phyloP scores from a whole-genome alignment of 2,888 invertebrate species.

The Halocaridina rubra region DNA sequence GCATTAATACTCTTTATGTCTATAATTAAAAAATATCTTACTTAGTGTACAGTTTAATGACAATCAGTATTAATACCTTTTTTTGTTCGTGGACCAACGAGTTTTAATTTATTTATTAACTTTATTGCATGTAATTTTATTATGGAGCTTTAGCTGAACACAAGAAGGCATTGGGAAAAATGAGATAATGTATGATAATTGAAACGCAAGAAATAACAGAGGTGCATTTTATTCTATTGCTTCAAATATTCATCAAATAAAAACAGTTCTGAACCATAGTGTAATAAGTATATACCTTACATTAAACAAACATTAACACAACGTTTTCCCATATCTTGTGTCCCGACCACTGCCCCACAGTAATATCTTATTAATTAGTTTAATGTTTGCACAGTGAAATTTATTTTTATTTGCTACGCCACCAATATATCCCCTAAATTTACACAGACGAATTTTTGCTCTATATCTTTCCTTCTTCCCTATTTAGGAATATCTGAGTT shows the following conservation, averaged over 20 bases:
- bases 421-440: too few relatives aligned
- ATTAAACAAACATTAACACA: constrained; percentile 60
- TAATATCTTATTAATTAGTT: too few relatives aligned
- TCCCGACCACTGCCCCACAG: constrained; percentile 27
- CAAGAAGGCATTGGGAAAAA: background rate
- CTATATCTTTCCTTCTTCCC: too few relatives aligned
- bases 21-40: background rate
- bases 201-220: constrained; percentile 34
- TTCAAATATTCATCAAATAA: constrained; percentile 58
- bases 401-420: too few relatives aligned
- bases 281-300: constrained; percentile 48
- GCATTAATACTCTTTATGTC: too few relatives aligned
- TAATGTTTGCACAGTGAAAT: too few relatives aligned
- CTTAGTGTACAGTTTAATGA: constrained; percentile 10
- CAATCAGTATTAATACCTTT: constrained; percentile 75
- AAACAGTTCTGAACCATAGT: constrained; percentile 61
- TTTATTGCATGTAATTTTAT: background rate
- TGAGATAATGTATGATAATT: background rate
- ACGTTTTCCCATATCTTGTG: constrained; percentile 44
- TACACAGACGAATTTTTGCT: too few relatives aligned
- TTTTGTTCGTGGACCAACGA: constrained; percentile 76
- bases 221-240: constrained; percentile 62
- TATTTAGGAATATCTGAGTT: too few relatives aligned
- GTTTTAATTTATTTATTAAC: constrained; percentile 63
- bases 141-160: background rate